Evolutionary conservation across 2,113 vertebrate species (phyloP).

Genomic region (Eupsittula cactorum): DNA sequence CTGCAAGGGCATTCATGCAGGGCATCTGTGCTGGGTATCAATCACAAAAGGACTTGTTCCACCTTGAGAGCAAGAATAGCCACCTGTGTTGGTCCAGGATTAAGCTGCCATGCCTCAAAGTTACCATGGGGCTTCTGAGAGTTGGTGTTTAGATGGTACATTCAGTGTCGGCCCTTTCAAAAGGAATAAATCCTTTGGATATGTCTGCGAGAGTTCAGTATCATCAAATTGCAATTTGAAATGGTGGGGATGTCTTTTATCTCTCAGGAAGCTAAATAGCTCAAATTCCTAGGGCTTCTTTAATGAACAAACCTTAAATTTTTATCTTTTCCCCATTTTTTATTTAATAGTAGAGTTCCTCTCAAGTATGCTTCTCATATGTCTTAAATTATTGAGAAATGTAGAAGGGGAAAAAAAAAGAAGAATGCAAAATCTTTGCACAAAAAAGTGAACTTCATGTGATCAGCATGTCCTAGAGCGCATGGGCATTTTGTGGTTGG

Average conservation of each 20-base stretch:
- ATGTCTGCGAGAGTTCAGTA: background rate
- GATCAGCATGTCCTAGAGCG: background rate
- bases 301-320: background rate
- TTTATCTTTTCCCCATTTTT: background rate
- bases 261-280: background rate
- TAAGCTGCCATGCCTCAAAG: background rate
- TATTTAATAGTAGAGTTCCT: background rate
- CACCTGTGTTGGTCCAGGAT: fast-evolving
- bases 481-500: background rate
- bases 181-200: background rate
- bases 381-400: background rate
- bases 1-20: background rate
- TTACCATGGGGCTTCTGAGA: background rate
- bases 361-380: background rate
- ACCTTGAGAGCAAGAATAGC: background rate
- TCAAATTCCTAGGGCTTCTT: background rate
- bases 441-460: background rate
- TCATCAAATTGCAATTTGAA: background rate
- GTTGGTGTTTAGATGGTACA: background rate
- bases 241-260: background rate
- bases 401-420: background rate
- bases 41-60: background rate
- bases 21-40: background rate
- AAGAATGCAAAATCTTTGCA: background rate
- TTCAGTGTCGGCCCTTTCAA: background rate